Percentiles rank a stretch among this genome's conserved stretches.
Conservation (phyloP, 2,888 invertebrate species). For the Platycheirus albimanus region DNA sequence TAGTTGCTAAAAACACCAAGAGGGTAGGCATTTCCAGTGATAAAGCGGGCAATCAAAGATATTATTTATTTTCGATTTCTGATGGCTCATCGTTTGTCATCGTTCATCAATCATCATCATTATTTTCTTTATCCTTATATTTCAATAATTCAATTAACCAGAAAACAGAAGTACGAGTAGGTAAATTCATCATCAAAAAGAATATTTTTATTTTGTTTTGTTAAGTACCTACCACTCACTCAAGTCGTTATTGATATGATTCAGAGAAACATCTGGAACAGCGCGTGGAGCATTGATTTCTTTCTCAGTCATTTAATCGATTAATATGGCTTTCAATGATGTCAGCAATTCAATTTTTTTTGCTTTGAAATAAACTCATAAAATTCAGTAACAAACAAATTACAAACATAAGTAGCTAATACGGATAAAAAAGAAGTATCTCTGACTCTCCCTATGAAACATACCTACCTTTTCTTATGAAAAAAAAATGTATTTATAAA, state of each 20-base stretch:
- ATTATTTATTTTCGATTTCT: not conserved
- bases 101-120: not conserved
- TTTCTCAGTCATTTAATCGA: slow-evolving; percentile 17
- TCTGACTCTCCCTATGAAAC: slow-evolving; percentile 6
- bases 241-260: slow-evolving; percentile 10
- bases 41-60: not conserved
- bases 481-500: too few relatives aligned
- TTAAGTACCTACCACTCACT: slow-evolving; percentile 8
- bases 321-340: slow-evolving; percentile 45
- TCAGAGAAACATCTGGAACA: slow-evolving; percentile 8
- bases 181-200: not conserved
- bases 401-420: slow-evolving; percentile 4
- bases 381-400: slow-evolving; percentile 49
- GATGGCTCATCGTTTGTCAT: too few relatives aligned
- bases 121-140: not conserved
- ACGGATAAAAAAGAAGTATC: not conserved
- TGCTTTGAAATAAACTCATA: slow-evolving; percentile 51
- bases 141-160: slow-evolving; percentile 5
- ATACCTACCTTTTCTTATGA: not conserved
- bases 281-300: slow-evolving; percentile 9
- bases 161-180: not conserved
- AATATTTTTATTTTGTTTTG: not conserved
- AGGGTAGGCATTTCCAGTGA: too few relatives aligned
- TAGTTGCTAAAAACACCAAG: too few relatives aligned
- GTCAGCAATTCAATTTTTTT: slow-evolving; percentile 36